Evolutionary conservation across 53 echinoderm and acorn worm species (phyloP), one percentile per base, ranked within the genome.

Genomic region (Holothuria leucospilota): DNA sequence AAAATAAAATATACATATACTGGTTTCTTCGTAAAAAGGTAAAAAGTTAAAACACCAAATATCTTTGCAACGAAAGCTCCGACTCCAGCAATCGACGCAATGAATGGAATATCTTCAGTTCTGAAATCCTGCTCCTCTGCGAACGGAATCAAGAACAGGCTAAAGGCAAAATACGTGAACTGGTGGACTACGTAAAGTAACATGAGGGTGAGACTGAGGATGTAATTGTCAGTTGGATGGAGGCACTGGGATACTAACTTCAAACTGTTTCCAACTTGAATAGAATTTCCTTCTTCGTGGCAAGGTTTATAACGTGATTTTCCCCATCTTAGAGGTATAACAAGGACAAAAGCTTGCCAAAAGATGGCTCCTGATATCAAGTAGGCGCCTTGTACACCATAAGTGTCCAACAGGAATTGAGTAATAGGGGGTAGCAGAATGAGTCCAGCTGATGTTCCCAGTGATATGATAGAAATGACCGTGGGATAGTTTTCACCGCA

Each of bases 111-210:
- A 34, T 29, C 29, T 20, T 59, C 21, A 0, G 51, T 52, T 15
- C 27, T 7, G 42, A 49, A 46, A 25, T 51, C 25, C 7, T 38
- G 80, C 2, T 34, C 30, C 62, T 80, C 62, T 18, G 60, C 61
- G 21, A 20, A 80, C 2, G 80, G 80, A 21, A 80, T 80, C 23
- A 80, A 59, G 80, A 56, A 80, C 15, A 80, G 56, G n/a, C 62
- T 80, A 20, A 80, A 80, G 61, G 80, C 61, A 38, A 80, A 80
- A 59, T 80, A 80, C 13, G 29, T 21, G 8, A 80, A 61, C 59
- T 80, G 80, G 53, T 80, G 80, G 7, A 59, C 16, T 5, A 80
- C 28, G 8, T 24, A 58, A 1, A 62, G 15, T 34, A 27, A 15
- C 20, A 29, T 34, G 14, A 80, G 29, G 8, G 80, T 20, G 18